A percentile compares a stretch with the other conserved stretches of the same genome.
phyloP scores from a whole-genome alignment of 2,113 vertebrate species.

The Numida meleagris region DNA sequence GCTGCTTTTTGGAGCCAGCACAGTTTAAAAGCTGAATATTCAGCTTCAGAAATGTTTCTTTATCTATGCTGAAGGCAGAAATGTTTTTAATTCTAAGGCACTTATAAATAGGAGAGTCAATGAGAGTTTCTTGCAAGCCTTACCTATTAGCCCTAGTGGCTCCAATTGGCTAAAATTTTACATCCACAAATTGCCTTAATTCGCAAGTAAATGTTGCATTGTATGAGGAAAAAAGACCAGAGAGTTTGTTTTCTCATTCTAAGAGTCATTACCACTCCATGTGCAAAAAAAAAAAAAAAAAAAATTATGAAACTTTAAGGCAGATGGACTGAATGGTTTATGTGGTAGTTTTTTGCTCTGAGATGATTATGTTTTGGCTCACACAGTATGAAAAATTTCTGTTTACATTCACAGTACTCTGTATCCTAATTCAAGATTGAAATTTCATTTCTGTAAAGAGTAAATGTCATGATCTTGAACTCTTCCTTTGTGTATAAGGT shows the following conservation, averaged over 20 bases:
- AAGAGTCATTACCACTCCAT: not conserved
- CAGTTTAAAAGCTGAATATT: not conserved
- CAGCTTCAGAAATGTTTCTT: not conserved
- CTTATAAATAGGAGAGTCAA: not conserved
- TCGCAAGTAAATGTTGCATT: accelerated
- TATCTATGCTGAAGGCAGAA: not conserved
- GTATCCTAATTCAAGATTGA: not conserved
- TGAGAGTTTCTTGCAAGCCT: not conserved
- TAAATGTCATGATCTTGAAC: not conserved
- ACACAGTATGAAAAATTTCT: not conserved
- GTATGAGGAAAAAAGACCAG: not conserved
- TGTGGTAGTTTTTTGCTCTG: not conserved
- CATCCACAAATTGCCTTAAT: not conserved
- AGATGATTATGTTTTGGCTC: not conserved
- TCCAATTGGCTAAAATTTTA: not conserved
- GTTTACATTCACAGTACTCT: not conserved
- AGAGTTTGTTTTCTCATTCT: not conserved
- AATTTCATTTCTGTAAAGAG: not conserved
- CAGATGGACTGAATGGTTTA: not conserved
- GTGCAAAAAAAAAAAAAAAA: not conserved
- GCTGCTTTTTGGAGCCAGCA: not conserved
- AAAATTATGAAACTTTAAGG: not conserved
- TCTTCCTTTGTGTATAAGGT: not conserved
- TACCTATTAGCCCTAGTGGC: not conserved
- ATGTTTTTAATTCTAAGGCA: not conserved